Base-by-base conservation (phyloP, 2,888 invertebrate species). In the Xestia rhomboidea region DNA sequence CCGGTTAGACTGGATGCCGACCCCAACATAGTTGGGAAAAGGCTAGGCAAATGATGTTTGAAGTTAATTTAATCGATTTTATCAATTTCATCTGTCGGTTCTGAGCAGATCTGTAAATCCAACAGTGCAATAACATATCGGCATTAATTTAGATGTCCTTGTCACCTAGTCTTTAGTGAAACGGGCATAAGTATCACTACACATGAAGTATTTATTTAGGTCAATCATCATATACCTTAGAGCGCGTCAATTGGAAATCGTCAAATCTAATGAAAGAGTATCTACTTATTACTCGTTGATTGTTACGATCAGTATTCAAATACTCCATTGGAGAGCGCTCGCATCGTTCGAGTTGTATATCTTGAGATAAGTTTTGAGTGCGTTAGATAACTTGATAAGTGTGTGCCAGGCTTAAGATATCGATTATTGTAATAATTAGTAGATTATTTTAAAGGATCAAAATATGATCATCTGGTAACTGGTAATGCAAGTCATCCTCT, bases 381-480 rank as follows among this genome's bases (percentile, higher is more conserved):
- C 15, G n/a, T 66, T 57, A 57, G 64, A 80, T 82, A 82, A 68
- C 3, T 49, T 41, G 46, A 54, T 82, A 67, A 77, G 30, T 51
- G 24, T 38, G 44, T 44, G 54, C 15, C 68, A 7, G 34, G 68
- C 38, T 67, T 76, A 57, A 30, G 66, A 70, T 80, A 77, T 66
- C 30, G 57, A 51, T 68, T 75, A 51, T 34, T 68, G 41, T 34
- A 64, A 1, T 75, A 68, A 82, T 68, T 76, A 15, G 5, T 30
- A 24, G 54, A 64, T 78, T 44, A 68, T 67, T 76, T 7, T 67
- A 11, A 24, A 66, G 60, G 5, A 63, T 38, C 38, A 63, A 38
- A 24, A 63, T 63, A 63, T 38, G 30, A 49, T 1, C n/a, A 77
- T 30, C n/a, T 27, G 49, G 46, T 15, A 15, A 49, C 10, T 76